Evolutionary conservation across 2,797 vertebrate species (phyloP).

Genomic region (Mallotus villosus): DNA sequence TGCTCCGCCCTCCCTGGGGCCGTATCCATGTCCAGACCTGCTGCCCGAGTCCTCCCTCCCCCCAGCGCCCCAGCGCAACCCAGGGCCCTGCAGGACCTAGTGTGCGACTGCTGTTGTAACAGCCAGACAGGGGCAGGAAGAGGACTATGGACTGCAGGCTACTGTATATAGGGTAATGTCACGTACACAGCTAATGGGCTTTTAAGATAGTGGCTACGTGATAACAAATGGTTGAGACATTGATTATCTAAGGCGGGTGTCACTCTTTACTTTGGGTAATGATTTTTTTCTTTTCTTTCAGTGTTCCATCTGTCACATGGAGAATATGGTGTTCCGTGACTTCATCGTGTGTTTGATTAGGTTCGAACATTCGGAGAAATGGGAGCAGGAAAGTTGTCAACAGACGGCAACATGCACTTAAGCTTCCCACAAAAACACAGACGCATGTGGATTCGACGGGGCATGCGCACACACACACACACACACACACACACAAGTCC

Average conservation of each 20-base stretch:
- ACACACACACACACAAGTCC: conserved; percentile 24
- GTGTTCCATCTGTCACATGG: conserved; percentile 49
- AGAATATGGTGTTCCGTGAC: conserved; percentile 46
- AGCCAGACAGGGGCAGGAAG: conserved; percentile 10
- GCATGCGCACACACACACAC: conserved; percentile 22
- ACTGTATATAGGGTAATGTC: conserved; percentile 37
- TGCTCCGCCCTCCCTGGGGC: conserved; percentile 37
- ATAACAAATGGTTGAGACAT: conserved; percentile 36
- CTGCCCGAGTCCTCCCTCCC: conserved; percentile 36
- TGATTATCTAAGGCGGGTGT: conserved; percentile 36
- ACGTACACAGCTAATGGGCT: conserved; percentile 54
- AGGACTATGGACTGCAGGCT: conserved; percentile 39
- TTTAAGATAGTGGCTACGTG: conserved; percentile 40
- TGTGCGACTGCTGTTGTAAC: conserved; percentile 46
- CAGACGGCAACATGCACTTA: conserved; percentile 57
- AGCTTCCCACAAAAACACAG: conserved; percentile 24
- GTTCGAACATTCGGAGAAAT: conserved; percentile 42
- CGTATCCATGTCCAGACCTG: conserved; percentile 58
- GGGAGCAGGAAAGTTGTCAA: conserved; percentile 59
- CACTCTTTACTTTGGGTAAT: conserved; percentile 57
- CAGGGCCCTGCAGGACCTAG: conserved; percentile 36
- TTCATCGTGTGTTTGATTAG: conserved; percentile 37
- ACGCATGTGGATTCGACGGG: conserved; percentile 21
- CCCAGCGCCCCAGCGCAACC: conserved; percentile 29
- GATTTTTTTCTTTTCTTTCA: conserved; percentile 50